Percentiles rank a stretch among this genome's conserved stretches.
These are phyloP conservation scores for Ophiodon elongatus DNA, from an alignment of 2,113 vertebrate genomes.

Conservation along the genomic window DNA sequence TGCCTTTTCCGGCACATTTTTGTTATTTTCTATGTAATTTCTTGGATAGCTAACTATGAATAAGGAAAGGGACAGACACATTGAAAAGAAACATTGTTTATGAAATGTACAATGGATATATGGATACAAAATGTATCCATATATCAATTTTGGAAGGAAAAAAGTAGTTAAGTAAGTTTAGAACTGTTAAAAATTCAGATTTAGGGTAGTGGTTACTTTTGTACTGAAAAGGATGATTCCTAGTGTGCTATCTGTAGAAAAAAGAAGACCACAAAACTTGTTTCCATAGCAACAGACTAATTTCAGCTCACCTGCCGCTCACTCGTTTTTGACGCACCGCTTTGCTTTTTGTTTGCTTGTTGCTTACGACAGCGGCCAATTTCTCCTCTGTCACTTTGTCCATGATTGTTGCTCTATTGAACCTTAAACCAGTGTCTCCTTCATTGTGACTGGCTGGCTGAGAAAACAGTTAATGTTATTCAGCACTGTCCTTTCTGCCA, in stretches of 20 bases:
- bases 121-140: too few species aligned
- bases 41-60: neutral
- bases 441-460: neutral
- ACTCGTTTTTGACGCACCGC: neutral
- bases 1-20: neutral
- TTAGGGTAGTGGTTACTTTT: neutral
- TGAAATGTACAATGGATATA: too few species aligned
- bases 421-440: neutral
- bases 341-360: neutral
- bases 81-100: neutral
- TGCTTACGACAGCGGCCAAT: neutral
- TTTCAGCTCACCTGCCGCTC: constrained; percentile 14
- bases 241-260: neutral
- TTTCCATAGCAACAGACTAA: constrained; percentile 41
- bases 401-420: neutral
- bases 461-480: neutral
- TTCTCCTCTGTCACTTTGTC: neutral
- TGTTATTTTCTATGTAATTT: neutral
- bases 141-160: neutral
- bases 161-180: neutral
- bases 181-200: neutral
- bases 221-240: neutral
- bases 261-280: constrained; percentile 25
- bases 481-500: neutral
- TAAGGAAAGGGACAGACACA: neutral